Base-by-base conservation (phyloP, 1,140 invertebrate genomes). In the Calliphora vicina region DNA sequence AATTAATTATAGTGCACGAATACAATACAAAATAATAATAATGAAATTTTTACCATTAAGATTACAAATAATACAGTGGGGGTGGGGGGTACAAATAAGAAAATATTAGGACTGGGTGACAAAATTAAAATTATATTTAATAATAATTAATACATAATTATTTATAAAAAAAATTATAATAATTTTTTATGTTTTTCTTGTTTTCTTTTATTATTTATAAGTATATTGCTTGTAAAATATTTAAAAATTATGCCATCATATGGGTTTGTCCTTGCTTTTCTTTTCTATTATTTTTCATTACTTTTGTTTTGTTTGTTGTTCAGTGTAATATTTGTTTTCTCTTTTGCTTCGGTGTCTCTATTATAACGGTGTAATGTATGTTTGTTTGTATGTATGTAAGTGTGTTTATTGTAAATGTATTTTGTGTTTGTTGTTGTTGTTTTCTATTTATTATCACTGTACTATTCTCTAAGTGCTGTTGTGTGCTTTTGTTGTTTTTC, bases 201-300 rank as follows among this genome's bases (percentile, higher is more conserved):
- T 67, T 78, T 80, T 29, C 42, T 45, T 35, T 71, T 72, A 9
- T 82, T 82, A 35, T 71, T 71, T 61, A 67, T 83, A 78, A 80
- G 27, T 80, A 61, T 80, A 80, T 83, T 80, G 42, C 29, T 20
- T 35, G 76, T 83, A 67, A 27, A 80, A 80, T 82, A 57, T n/a
- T 82, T 15, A 35, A n/a, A 72, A 72, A 43, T 72, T 82, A 67
- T 82, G 83, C 83, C 83, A 82, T 84, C 83, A 82, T 82, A 73
- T 84, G 74, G 83, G 83, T 84, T 84, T 84, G 83, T 84, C 83
- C 81, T 84, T 82, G 15, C 42, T 71, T 83, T 74, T 80, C 8
- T 78, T 78, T 57, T 50, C 29, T 29, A 29, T n/a, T 43, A 13
- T 72, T 15, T 61, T 27, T n/a, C n/a, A n/a, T n/a, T n/a, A n/a